Conservation (phyloP, 2,113 vertebrate species). For the Reinhardtius hippoglossoides region DNA sequence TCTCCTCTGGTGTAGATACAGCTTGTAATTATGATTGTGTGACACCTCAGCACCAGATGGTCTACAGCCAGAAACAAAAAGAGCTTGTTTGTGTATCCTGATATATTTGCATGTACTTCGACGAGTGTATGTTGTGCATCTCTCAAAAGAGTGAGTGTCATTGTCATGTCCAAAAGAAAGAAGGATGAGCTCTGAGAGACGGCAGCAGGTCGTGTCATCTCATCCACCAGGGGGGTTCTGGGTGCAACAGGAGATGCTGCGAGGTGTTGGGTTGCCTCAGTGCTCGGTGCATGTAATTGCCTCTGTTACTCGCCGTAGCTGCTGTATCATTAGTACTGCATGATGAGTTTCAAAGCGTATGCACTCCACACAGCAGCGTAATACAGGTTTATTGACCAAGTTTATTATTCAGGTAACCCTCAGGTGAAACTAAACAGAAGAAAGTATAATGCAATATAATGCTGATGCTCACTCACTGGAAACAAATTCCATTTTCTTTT, state of each 20-base stretch:
- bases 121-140: slow-evolving; percentile 5
- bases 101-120: not conserved
- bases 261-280: slow-evolving; percentile 49
- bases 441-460: too few species aligned
- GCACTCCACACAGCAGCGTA: not conserved
- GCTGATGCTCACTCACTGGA: not conserved
- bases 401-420: not conserved
- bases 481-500: not conserved
- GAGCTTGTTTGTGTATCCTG: slow-evolving; percentile 6
- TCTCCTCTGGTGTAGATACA: slow-evolving; percentile 31
- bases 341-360: not conserved
- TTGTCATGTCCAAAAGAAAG: slow-evolving; percentile 6
- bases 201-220: slow-evolving; percentile 28
- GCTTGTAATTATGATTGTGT: slow-evolving; percentile 25
- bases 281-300: slow-evolving; percentile 28
- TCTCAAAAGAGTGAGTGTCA: not conserved
- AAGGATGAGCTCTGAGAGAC: slow-evolving; percentile 19
- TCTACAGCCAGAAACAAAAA: slow-evolving; percentile 3
- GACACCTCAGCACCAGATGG: slow-evolving; percentile 39
- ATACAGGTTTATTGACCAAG: not conserved
- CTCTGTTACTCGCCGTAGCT: slow-evolving; percentile 17
- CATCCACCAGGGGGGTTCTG: slow-evolving; percentile 52
- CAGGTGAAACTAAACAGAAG: not conserved
- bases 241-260: slow-evolving; percentile 48
- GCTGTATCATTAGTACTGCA: slow-evolving; percentile 19